phyloP scores from a whole-genome alignment of 2,888 invertebrate species.

The Synanthedon andrenaeformis region DNA sequence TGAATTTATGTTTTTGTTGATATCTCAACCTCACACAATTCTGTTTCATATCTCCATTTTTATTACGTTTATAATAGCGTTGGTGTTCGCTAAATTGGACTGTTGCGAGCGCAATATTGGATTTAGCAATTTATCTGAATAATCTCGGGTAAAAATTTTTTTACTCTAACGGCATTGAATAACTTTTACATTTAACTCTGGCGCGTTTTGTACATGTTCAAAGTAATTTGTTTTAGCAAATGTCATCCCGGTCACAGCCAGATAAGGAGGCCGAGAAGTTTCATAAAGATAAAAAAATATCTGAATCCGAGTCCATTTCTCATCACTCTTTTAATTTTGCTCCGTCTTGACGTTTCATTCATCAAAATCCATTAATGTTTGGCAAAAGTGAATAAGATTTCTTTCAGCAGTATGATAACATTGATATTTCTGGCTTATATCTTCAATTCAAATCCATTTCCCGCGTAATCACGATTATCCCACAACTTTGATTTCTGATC shows the following conservation, averaged over 20 bases:
- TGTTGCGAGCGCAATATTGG: not conserved
- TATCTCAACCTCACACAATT: too few relatives aligned
- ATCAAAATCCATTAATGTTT: not conserved
- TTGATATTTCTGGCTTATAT: too few relatives aligned
- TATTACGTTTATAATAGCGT: not conserved
- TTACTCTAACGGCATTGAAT: not conserved
- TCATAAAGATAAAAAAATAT: slow-evolving; percentile 3
- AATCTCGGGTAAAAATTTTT: not conserved
- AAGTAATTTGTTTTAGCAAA: not conserved
- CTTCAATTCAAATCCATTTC: too few relatives aligned
- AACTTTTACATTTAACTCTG: not conserved
- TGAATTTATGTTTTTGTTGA: too few relatives aligned
- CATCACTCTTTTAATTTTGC: slow-evolving; percentile 5
- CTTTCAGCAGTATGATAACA: too few relatives aligned
- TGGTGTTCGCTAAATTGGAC: not conserved
- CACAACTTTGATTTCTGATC: too few relatives aligned
- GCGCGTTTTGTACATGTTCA: not conserved
- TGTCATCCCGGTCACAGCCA: slow-evolving; percentile 3
- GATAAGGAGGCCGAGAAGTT: slow-evolving; percentile 3
- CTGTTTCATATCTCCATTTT: not conserved
- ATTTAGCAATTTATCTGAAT: not conserved
- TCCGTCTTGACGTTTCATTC: not conserved
- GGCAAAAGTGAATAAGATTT: not conserved
- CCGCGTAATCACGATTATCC: too few relatives aligned
- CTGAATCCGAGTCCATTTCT: slow-evolving; percentile 8